Percentiles rank a stretch among this genome's conserved stretches.
Conservation (phyloP, 2,888 invertebrate species). For the Heliconius hortense region DNA sequence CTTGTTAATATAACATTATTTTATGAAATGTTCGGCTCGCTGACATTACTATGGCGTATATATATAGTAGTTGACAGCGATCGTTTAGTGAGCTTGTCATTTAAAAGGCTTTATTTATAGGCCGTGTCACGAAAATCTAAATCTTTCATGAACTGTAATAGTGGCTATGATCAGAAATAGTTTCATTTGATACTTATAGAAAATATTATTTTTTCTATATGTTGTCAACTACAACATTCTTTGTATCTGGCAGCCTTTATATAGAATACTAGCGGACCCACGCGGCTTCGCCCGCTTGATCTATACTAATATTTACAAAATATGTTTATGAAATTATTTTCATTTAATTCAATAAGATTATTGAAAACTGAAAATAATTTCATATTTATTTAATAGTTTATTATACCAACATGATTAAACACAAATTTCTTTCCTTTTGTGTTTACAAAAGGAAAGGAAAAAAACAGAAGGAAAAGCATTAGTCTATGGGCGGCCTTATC, state of each 20-base stretch:
- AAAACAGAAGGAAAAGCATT: too few species aligned
- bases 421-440: too few species aligned
- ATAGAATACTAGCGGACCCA: not conserved
- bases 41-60: not conserved
- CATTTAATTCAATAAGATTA: too few species aligned
- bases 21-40: not conserved
- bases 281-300: too few species aligned
- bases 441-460: too few species aligned
- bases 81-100: conserved; percentile 25
- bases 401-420: too few species aligned
- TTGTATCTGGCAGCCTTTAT: not conserved
- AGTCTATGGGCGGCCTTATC: too few species aligned
- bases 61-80: not conserved
- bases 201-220: not conserved
- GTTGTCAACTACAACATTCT: not conserved
- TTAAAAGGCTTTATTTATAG: conserved; percentile 24
- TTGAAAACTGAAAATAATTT: too few species aligned
- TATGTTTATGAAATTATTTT: too few species aligned
- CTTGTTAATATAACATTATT: not conserved
- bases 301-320: too few species aligned
- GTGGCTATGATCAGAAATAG: conserved; percentile 16
- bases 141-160: conserved; percentile 14
- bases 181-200: not conserved
- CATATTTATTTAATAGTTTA: too few species aligned
- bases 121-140: conserved; percentile 4